A percentile compares a stretch with the other conserved stretches of the same genome.
These are phyloP conservation scores for Paramisgurnus dabryanus DNA, from an alignment of 2,113 vertebrate species.

Conservation along the genomic window DNA sequence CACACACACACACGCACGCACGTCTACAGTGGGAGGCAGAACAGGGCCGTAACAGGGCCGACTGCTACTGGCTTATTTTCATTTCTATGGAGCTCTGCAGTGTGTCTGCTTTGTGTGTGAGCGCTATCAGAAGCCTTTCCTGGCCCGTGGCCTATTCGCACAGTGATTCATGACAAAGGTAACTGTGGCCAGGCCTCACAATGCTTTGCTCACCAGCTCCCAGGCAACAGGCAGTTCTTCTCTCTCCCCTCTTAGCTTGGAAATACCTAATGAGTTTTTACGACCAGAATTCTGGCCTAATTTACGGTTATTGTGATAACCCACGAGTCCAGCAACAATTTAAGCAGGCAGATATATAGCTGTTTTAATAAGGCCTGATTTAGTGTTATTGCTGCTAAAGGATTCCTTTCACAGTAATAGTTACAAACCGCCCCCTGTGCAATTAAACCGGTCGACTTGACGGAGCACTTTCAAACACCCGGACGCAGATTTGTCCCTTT, in stretches of 20 bases:
- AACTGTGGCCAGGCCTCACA: conserved; percentile 57
- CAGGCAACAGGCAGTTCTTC: conserved; percentile 55
- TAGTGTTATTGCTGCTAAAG: conserved; percentile 70
- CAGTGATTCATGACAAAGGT: conserved; percentile 62
- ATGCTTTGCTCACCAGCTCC: conserved; percentile 54
- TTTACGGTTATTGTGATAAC: conserved; percentile 79
- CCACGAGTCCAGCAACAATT: conserved; percentile 67
- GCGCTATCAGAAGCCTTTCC: conserved; percentile 46
- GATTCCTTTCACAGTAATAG: conserved; percentile 62
- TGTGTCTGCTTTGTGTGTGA: conserved; percentile 42
- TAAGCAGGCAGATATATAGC: conserved; percentile 69
- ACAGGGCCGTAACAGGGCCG: conserved; percentile 33
- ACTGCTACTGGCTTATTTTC: conserved; percentile 49
- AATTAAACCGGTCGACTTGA: conserved; percentile 55
- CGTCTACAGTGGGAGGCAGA: conserved; percentile 43
- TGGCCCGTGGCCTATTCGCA: conserved; percentile 51
- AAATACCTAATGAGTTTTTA: conserved; percentile 72
- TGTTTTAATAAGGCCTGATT: conserved; percentile 76
- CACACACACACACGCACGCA: conserved; percentile 19
- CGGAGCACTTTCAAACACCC: conserved; percentile 40
- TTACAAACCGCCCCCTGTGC: conserved; percentile 55
- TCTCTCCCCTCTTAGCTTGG: conserved; percentile 59
- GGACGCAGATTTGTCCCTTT: conserved; percentile 35
- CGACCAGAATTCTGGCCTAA: conserved; percentile 62
- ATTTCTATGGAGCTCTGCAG: conserved; percentile 52